phyloP scores from a whole-genome alignment of 2,797 vertebrate genomes.

The Silurus aristotelis region DNA sequence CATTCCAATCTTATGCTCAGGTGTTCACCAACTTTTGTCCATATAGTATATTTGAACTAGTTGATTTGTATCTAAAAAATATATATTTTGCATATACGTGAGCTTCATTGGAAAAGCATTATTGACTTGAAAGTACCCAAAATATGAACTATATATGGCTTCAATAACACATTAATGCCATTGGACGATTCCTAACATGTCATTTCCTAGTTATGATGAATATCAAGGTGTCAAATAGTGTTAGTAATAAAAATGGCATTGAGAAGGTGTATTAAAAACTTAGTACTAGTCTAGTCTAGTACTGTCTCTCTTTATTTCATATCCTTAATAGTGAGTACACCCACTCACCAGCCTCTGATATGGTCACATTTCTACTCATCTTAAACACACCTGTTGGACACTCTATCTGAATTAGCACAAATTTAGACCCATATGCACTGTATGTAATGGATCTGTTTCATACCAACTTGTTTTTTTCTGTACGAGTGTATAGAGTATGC shows the following conservation, averaged over 20 bases:
- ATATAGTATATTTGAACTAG: neutral
- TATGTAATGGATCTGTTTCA: constrained; percentile 2
- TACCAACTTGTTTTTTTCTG: constrained; percentile 8
- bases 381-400: constrained; percentile 20
- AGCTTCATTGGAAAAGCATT: neutral
- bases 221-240: neutral
- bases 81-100: neutral
- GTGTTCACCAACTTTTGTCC: too few relatives aligned
- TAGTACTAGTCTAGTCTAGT: neutral
- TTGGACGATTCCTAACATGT: neutral
- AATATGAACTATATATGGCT: neutral
- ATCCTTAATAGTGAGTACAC: neutral
- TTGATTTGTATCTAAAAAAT: neutral
- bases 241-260: neutral
- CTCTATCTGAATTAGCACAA: constrained; percentile 10
- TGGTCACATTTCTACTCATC: neutral
- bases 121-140: neutral
- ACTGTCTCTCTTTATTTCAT: neutral
- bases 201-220: neutral
- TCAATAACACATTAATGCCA: neutral
- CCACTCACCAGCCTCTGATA: neutral
- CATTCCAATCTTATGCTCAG: too few relatives aligned
- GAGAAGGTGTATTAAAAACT: neutral
- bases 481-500: constrained; percentile 12
- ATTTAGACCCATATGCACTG: constrained; percentile 4